A percentile compares a stretch with the other conserved stretches of the same genome.
Evolutionary conservation across 2,888 invertebrate genomes (phyloP).

Genomic region (Napeogenes inachia): DNA sequence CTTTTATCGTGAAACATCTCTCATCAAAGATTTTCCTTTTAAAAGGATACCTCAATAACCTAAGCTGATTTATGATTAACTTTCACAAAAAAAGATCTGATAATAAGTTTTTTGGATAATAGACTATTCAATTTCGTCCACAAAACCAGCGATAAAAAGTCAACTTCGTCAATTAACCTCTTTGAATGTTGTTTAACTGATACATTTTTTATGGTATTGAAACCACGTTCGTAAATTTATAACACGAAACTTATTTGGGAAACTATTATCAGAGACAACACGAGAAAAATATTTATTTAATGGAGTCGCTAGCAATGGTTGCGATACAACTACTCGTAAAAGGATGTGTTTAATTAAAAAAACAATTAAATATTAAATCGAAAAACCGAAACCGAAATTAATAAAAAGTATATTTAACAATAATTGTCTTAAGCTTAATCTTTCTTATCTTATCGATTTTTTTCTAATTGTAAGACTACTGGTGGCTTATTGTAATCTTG

Average conservation of each 20-base stretch:
- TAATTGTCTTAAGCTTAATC: no score
- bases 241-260: neutral
- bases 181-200: neutral
- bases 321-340: no score
- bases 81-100: no score
- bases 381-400: no score
- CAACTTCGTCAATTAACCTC: neutral
- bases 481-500: no score
- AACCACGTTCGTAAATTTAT: neutral
- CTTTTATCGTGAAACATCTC: neutral
- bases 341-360: no score
- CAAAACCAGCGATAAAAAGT: neutral
- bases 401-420: no score
- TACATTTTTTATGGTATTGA: neutral
- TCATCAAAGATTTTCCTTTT: conserved; percentile 11
- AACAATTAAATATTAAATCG: no score
- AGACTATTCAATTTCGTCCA: neutral
- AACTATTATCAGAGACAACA: neutral
- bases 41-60: conserved; percentile 13
- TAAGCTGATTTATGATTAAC: conserved; percentile 12
- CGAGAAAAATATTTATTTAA: neutral
- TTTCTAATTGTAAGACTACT: no score
- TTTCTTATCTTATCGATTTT: no score
- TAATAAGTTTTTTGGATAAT: conserved; percentile 4
- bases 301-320: no score